Evolutionary conservation across 2,113 vertebrate species (phyloP).

Genomic region (Trogon surrucura): DNA sequence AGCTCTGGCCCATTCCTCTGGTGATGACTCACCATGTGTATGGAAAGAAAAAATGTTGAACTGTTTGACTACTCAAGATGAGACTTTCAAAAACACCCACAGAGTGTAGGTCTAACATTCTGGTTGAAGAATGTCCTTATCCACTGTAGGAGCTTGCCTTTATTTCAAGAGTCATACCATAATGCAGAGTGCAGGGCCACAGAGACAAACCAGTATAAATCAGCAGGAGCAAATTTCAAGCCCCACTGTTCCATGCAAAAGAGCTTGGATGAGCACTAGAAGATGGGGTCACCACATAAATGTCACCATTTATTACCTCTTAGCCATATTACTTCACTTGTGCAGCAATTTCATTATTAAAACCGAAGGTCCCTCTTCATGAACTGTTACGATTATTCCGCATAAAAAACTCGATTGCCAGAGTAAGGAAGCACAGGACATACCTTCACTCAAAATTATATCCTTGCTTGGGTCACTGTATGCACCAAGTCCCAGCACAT

Average conservation of each 20-base stretch:
- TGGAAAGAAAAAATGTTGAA: not conserved
- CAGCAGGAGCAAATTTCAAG: not conserved
- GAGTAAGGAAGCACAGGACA: not conserved
- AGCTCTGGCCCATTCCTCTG: not conserved
- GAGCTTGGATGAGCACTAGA: not conserved
- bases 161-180: not conserved
- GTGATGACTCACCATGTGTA: not conserved
- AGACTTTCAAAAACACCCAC: not conserved
- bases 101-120: not conserved
- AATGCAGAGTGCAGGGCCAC: not conserved
- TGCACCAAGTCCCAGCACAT: conserved; percentile 73
- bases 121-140: not conserved
- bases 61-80: not conserved
- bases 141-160: not conserved
- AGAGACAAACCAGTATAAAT: not conserved
- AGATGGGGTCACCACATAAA: not conserved
- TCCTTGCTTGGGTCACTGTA: conserved; percentile 69
- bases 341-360: not conserved
- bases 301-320: not conserved
- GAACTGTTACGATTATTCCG: not conserved
- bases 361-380: not conserved
- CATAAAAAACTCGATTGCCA: not conserved
- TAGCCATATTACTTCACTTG: not conserved
- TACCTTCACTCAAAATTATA: conserved; percentile 68
- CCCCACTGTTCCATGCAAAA: not conserved